Evolutionary conservation across 2,797 vertebrate genomes (phyloP).

Genomic region (Selene dorsalis): DNA sequence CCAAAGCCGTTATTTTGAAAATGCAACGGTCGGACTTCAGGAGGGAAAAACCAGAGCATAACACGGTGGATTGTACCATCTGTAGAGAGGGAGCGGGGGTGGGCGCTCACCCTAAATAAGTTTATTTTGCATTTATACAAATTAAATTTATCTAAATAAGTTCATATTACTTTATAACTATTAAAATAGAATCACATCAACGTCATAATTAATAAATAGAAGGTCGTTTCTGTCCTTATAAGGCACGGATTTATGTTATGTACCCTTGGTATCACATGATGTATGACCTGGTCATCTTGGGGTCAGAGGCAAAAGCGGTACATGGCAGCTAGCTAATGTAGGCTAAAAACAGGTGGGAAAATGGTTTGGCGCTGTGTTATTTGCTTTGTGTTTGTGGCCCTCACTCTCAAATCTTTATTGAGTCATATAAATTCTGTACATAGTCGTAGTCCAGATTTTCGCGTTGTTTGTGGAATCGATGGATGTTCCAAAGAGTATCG

Average conservation of each 20-base stretch:
- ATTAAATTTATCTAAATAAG: conserved; percentile 6
- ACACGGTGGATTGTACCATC: conserved; percentile 16
- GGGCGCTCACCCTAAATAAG: background rate
- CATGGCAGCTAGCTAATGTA: background rate
- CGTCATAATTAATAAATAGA: background rate
- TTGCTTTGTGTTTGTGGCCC: conserved; percentile 19
- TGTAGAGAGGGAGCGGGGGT: background rate
- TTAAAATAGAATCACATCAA: conserved; percentile 1
- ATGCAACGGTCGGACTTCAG: conserved; percentile 6
- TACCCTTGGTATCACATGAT: background rate
- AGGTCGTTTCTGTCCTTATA: background rate
- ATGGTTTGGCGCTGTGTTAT: conserved; percentile 18
- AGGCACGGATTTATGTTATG: background rate
- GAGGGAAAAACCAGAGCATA: background rate
- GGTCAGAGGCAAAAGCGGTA: background rate
- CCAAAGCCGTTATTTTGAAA: no score
- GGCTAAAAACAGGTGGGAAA: background rate
- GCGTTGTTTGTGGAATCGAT: conserved; percentile 60
- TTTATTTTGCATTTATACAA: conserved; percentile 13
- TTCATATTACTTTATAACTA: background rate
- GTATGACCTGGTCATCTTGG: background rate
- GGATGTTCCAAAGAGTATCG: conserved; percentile 55
- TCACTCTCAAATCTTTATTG: conserved; percentile 51
- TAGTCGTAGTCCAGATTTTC: conserved; percentile 48
- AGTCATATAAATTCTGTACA: conserved; percentile 53